These are phyloP conservation scores for Solea senegalensis DNA, from an alignment of 2,113 vertebrate species.

Conservation along the genomic window DNA sequence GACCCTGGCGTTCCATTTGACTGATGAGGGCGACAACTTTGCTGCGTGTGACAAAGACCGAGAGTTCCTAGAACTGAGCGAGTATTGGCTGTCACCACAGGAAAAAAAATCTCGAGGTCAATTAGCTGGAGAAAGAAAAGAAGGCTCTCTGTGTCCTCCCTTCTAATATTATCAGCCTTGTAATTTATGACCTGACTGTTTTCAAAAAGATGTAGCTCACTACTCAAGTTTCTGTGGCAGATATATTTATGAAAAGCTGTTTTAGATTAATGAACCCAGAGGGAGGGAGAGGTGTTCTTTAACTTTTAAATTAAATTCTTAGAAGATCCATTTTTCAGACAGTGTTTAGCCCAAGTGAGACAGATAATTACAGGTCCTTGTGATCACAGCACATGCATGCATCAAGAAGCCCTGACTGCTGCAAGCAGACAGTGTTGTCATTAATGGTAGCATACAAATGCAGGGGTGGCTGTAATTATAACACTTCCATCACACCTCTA, in stretches of 20 bases:
- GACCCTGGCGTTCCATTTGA: slow-evolving; percentile 20
- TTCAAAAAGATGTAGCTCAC: slow-evolving; percentile 54
- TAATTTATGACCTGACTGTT: slow-evolving; percentile 67
- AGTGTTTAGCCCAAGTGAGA: slow-evolving; percentile 43
- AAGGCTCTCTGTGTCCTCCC: slow-evolving; percentile 39
- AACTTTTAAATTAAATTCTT: slow-evolving; percentile 72
- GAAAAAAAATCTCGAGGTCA: slow-evolving; percentile 51
- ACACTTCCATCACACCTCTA: slow-evolving; percentile 51
- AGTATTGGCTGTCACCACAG: slow-evolving; percentile 39
- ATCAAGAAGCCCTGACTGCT: slow-evolving; percentile 57
- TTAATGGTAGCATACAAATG: slow-evolving; percentile 61
- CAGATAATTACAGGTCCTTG: slow-evolving; percentile 63
- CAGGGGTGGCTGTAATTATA: slow-evolving; percentile 48
- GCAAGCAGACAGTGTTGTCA: slow-evolving; percentile 45
- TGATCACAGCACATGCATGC: slow-evolving; percentile 58
- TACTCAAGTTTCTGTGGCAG: slow-evolving; percentile 47
- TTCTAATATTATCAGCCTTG: slow-evolving; percentile 54
- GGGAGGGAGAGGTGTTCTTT: slow-evolving; percentile 34
- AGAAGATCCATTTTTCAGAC: slow-evolving; percentile 68
- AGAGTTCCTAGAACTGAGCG: slow-evolving; percentile 16
- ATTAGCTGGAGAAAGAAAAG: slow-evolving; percentile 57
- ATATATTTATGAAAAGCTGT: slow-evolving; percentile 62
- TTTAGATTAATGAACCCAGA: slow-evolving; percentile 70
- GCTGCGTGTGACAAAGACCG: slow-evolving; percentile 22
- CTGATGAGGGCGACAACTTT: slow-evolving; percentile 41